Conservation (phyloP, 2,888 invertebrate species). For the Allacma fusca region DNA sequence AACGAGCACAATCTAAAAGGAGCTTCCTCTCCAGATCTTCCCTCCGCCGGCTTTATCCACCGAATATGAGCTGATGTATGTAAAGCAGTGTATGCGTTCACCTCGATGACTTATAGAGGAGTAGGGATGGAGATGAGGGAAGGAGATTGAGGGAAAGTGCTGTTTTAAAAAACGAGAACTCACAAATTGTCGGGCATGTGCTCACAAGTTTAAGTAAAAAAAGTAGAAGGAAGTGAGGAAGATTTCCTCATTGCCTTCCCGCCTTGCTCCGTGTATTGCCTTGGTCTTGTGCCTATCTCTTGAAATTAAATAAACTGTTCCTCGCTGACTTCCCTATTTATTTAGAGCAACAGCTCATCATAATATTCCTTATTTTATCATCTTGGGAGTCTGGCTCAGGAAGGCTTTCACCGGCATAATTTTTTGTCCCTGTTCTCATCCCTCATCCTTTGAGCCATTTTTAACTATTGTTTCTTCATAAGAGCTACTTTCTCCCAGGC, state of each 20-base stretch:
- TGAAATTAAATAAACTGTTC: slow-evolving; percentile 2
- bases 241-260: not conserved
- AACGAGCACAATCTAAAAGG: no score
- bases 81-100: no score
- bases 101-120: no score
- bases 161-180: not conserved
- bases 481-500: not conserved
- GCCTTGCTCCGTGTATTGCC: not conserved
- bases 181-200: slow-evolving; percentile 12
- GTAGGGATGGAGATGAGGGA: no score
- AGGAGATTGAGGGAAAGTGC: no score
- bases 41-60: no score
- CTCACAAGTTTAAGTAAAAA: not conserved
- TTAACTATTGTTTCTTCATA: no score
- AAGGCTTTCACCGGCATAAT: not conserved
- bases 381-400: not conserved
- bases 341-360: slow-evolving; percentile 14
- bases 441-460: not conserved
- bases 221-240: not conserved
- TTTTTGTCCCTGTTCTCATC: not conserved
- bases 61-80: no score
- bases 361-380: slow-evolving; percentile 20
- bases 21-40: no score
- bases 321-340: not conserved
- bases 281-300: not conserved